These are phyloP conservation scores for Platichthys flesus DNA, from an alignment of 2,113 vertebrate species.

Conservation along the genomic window DNA sequence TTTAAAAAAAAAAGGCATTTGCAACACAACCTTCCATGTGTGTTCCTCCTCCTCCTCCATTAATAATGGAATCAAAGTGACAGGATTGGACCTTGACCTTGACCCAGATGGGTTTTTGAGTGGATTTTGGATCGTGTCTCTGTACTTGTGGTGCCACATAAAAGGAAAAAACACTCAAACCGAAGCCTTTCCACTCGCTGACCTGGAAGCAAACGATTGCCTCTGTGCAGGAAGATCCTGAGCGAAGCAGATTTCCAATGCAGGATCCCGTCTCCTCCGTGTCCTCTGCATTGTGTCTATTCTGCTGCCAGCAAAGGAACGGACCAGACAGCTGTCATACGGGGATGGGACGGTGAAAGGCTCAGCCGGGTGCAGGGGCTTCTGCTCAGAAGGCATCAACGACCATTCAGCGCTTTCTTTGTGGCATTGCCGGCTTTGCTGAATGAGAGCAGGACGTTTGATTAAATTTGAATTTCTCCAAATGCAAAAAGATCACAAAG, in stretches of 20 bases:
- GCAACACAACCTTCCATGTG: slow-evolving; percentile 10
- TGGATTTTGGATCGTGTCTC: slow-evolving; percentile 9
- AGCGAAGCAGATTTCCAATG: slow-evolving; percentile 42
- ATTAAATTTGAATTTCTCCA: slow-evolving; percentile 9
- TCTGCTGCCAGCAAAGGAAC: slow-evolving; percentile 17
- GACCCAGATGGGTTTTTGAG: slow-evolving; percentile 56
- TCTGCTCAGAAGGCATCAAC: slow-evolving; percentile 17
- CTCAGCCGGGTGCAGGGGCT: slow-evolving; percentile 22
- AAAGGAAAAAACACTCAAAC: slow-evolving; percentile 37
- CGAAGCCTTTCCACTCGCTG: slow-evolving; percentile 54
- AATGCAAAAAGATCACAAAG: slow-evolving; percentile 2
- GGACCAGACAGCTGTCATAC: slow-evolving; percentile 35
- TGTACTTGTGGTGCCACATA: slow-evolving; percentile 33
- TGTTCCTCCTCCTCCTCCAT: slow-evolving; percentile 25
- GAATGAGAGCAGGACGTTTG: slow-evolving; percentile 4
- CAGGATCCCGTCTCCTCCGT: slow-evolving; percentile 2
- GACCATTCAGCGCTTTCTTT: slow-evolving; percentile 13
- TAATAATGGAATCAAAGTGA: slow-evolving; percentile 45
- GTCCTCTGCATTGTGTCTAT: slow-evolving; percentile 25
- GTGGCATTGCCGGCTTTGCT: background rate
- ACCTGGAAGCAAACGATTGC: slow-evolving; percentile 68
- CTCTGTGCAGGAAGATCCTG: slow-evolving; percentile 46
- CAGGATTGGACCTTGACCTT: slow-evolving; percentile 20
- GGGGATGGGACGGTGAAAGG: slow-evolving; percentile 35
- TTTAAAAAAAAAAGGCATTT: slow-evolving; percentile 4